These are phyloP conservation scores for Globodera ellingtonae DNA, from an alignment of 1,140 invertebrate species.

Conservation along the genomic window DNA sequence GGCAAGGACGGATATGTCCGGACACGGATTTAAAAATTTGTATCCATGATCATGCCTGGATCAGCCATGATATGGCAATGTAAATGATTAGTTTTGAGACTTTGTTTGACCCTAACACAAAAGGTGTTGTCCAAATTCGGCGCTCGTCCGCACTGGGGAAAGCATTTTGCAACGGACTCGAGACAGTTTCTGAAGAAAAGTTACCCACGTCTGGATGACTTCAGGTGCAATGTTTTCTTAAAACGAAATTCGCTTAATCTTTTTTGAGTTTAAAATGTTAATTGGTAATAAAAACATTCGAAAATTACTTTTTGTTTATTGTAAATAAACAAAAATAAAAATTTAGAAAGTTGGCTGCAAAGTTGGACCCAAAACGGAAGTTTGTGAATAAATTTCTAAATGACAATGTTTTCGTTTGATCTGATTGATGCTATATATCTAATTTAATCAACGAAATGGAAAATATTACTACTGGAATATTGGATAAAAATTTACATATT, in stretches of 20 bases:
- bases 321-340: not conserved
- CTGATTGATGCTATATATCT: no score
- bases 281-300: not conserved
- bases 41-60: no score
- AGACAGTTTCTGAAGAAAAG: not conserved
- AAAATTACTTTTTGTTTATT: not conserved
- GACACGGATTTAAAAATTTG: no score
- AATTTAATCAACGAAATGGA: no score
- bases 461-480: no score
- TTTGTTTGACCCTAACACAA: not conserved
- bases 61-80: no score
- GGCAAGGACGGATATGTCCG: no score
- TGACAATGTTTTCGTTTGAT: not conserved
- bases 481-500: no score
- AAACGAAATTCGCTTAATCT: no score
- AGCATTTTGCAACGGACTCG: not conserved
- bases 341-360: not conserved
- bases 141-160: slow-evolving; percentile 21
- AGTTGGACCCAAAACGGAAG: not conserved
- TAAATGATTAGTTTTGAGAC: no score
- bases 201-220: slow-evolving; percentile 5
- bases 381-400: not conserved
- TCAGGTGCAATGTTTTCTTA: not conserved
- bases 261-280: no score
- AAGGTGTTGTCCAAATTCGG: not conserved